Percentiles rank a stretch among this genome's conserved stretches.
phyloP scores from a whole-genome alignment of 2,113 vertebrate genomes.

The Sturnus vulgaris region DNA sequence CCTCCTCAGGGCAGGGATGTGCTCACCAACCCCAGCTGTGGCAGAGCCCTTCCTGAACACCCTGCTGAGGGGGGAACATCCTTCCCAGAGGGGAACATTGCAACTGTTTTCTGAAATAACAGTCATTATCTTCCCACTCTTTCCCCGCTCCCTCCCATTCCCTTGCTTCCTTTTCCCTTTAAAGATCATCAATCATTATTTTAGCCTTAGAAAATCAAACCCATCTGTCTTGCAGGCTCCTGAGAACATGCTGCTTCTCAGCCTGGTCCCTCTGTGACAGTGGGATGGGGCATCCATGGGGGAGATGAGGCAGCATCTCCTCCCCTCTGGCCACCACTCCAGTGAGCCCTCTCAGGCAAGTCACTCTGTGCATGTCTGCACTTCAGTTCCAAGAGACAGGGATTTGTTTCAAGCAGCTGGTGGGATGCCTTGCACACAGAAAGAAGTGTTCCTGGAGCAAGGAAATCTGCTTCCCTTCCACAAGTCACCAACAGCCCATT shows the following conservation, averaged over 20 bases:
- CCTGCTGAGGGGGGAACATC: neutral
- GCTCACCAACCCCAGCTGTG: neutral
- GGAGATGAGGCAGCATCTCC: neutral
- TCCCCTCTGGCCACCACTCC: neutral
- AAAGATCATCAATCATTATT: conserved; percentile 54
- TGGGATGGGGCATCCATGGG: neutral
- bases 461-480: neutral
- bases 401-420: neutral
- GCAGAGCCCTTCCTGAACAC: neutral
- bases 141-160: neutral
- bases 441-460: neutral
- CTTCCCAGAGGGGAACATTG: neutral
- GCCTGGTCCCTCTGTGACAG: neutral
- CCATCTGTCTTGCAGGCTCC: conserved; percentile 37
- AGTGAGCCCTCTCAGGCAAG: neutral
- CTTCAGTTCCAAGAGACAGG: neutral
- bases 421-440: neutral
- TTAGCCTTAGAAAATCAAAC: conserved; percentile 34
- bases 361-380: fast-evolving
- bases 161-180: conserved; percentile 14
- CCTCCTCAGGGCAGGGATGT: neutral
- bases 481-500: neutral
- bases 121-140: conserved; percentile 24
- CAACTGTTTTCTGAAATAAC: conserved; percentile 16
- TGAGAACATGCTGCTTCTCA: neutral